Evolutionary conservation across 1,140 invertebrate species (phyloP).

Genomic region (Mamestra configurata): DNA sequence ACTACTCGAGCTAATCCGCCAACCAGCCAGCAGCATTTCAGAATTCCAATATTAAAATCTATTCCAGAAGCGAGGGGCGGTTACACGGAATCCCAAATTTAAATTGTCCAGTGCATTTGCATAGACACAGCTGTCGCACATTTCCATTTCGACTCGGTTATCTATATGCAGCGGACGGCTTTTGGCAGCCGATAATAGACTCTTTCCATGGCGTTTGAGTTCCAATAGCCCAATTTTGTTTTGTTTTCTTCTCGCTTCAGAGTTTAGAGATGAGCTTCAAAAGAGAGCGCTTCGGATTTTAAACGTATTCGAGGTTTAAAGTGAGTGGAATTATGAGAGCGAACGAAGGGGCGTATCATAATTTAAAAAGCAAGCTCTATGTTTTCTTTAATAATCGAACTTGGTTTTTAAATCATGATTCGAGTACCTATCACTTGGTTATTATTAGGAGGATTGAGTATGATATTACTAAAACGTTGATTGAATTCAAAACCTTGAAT

Average conservation of each 20-base stretch:
- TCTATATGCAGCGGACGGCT: conserved; percentile 36
- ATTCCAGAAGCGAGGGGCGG: conserved; percentile 34
- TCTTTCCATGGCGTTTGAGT: not conserved
- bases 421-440: no score
- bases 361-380: no score
- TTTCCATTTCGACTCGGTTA: conserved; percentile 39
- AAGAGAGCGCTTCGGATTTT: not conserved
- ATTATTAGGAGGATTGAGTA: no score
- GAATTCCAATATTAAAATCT: conserved; percentile 42
- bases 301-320: not conserved
- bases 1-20: conserved; percentile 15
- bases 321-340: no score
- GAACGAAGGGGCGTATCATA: no score
- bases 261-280: not conserved
- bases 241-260: not conserved
- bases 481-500: no score
- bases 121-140: conserved; percentile 49
- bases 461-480: no score
- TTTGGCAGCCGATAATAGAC: conserved; percentile 49
- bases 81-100: conserved; percentile 46
- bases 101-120: conserved; percentile 50
- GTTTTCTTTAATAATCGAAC: no score
- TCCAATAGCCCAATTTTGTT: conserved; percentile 21
- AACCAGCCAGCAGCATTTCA: not conserved
- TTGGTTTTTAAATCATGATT: no score